These are phyloP conservation scores for Pomatostomus ruficeps DNA, from an alignment of 2,113 vertebrate genomes.

Conservation along the genomic window DNA sequence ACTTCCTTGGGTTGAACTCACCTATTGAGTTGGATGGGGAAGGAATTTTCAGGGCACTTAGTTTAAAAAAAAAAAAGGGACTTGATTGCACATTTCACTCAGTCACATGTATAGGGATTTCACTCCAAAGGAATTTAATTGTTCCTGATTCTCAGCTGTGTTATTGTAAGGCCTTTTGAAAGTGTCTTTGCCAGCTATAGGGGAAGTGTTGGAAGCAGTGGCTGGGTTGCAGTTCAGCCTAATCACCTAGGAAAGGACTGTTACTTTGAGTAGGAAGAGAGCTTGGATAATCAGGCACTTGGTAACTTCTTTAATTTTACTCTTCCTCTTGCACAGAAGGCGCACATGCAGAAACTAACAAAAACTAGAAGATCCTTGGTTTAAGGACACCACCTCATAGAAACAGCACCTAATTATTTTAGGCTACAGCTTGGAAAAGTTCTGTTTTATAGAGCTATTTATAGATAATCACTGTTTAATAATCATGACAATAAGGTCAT, in stretches of 20 bases:
- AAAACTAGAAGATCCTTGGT: background rate
- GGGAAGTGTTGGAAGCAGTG: background rate
- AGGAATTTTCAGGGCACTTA: background rate
- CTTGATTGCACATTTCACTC: background rate
- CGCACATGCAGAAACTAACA: background rate
- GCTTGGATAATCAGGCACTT: background rate
- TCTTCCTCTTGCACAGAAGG: background rate
- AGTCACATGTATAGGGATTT: background rate
- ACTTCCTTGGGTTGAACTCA: background rate
- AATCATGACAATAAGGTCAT: background rate
- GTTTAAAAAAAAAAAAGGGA: rapidly evolving
- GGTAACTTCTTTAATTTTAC: background rate
- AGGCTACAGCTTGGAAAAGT: background rate
- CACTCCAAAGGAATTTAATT: background rate
- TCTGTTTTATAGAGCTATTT: background rate
- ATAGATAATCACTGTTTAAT: background rate
- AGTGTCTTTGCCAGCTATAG: background rate
- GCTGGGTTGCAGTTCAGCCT: background rate
- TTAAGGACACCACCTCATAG: background rate
- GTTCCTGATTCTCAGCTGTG: background rate
- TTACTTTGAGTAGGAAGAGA: background rate
- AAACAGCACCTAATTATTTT: background rate
- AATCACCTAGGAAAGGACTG: rapidly evolving
- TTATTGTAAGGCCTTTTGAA: background rate
- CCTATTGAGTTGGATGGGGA: too few species aligned